Base-by-base conservation (phyloP, 2,888 invertebrate species). In the Chrysomela aeneicollis region DNA sequence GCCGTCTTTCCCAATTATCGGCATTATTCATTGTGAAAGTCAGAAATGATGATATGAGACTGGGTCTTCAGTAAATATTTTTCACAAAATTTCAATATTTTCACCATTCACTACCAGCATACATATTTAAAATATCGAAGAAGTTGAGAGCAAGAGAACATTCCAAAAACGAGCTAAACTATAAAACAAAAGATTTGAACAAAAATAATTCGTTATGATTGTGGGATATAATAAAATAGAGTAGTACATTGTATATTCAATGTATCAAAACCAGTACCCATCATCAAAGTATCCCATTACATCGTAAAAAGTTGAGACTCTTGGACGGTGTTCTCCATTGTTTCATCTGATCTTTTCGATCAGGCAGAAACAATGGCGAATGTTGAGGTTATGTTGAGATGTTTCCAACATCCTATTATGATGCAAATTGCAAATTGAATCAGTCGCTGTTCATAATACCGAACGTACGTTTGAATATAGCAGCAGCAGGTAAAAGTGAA, bases 401-500 rank as follows among this genome's bases (percentile, higher is more conserved):
- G 46, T 30, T 42, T 54, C 8, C 17, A 17, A 6, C 30, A 26
- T 30, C 26, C 21, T 18, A 57, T 57, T 57, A 57, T 57, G 46
- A 42, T 47, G 57, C 57, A 57, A 57, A 57, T 47, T 6, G n/a
- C n/a, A n/a, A n/a, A n/a, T n/a, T 55, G 42, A 55, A 42, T 42
- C 42, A 55, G 26, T 6, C 6, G 19, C 21, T 37, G 42, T 32
- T 30, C 32, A 46, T 46, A 26, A 26, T 26, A 46, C n/a, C 15
- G 17, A 30, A 47, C 17, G 17, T 42, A 42, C 12, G 12, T n/a
- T 3, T 15, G 42, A 42, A 15, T 42, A 26, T 6, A 26, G 42
- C 42, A 42, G 12, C 42, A 35, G 9, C 42, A 46, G 47, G 63
- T 63, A 59, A 63, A 59, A 63, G 63, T 63, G 59, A 59, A 52